Base-by-base conservation (phyloP, 2,113 vertebrate species). In the Struthidea cinerea region DNA sequence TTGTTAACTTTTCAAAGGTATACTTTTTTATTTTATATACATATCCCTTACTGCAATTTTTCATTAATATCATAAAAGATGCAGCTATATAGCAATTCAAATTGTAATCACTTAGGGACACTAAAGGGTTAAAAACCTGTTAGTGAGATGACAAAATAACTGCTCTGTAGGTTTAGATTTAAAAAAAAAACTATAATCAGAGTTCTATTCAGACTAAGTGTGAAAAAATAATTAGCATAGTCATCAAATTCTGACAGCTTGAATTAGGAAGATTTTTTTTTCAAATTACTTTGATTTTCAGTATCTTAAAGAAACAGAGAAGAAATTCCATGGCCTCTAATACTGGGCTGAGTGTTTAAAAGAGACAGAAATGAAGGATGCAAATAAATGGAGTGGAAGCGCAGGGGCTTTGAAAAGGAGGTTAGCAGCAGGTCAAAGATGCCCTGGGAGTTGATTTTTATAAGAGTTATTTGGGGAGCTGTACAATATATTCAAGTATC, bases 221-320 rank as follows among this genome's bases (percentile, higher is more conserved):
- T 67, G 73, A 75, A 80, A 90, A 92, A 94, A 49, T 94, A 90
- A 96, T 96, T 92, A 68, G 65, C 16, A 2, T 11, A 84, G n/a
- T 88, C 71, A 84, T 96, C 76, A 93, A 50, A 81, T 89, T 90
- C 55, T 93, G 92, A 88, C 76, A 86, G 88, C 73, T 86, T 60
- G 49, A 89, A 90, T 89, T 71, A 63, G 32, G 42, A 90, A 87
- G 41, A 24, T 53, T 4, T 41, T 78, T 87, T 88, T 88, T 75
- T 33, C n/a, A 17, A 49, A 60, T 63, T 56, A n/a, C 55, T 74
- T 57, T 74, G 71, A 81, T 84, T 96, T 92, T 93, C 39, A 81
- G 9, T 46, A 47, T 93, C 68, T 95, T 93, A 67, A 90, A 93
- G 60, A 80, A 78, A 59, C 18, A 53, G 57, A 49, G 57, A 53